Evolutionary conservation across 2,797 vertebrate genomes (phyloP).

Genomic region (Fistularia commersonii): DNA sequence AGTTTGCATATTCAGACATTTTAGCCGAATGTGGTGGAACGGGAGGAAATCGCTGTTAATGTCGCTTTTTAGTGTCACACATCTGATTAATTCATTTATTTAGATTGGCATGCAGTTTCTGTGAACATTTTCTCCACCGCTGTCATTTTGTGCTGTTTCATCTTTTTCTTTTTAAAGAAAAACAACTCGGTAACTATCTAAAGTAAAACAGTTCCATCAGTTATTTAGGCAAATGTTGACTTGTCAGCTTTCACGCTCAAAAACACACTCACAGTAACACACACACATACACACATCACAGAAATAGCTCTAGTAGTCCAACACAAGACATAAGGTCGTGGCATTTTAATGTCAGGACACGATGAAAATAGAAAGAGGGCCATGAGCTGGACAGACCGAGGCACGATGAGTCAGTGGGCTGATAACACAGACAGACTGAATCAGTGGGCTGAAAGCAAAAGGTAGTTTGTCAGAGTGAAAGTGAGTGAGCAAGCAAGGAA

Average conservation of each 20-base stretch:
- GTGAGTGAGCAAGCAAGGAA: neutral
- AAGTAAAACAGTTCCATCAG: conserved; percentile 14
- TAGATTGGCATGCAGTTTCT: too few relatives aligned
- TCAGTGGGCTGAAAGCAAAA: conserved; percentile 59
- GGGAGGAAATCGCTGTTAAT: too few relatives aligned
- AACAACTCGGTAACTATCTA: too few relatives aligned
- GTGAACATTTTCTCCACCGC: too few relatives aligned
- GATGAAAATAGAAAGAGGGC: conserved; percentile 64
- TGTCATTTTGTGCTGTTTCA: too few relatives aligned
- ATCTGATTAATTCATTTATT: too few relatives aligned
- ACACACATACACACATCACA: conserved; percentile 13
- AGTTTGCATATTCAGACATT: too few relatives aligned
- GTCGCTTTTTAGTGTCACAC: too few relatives aligned
- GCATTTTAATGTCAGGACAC: conserved; percentile 54
- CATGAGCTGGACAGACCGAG: conserved; percentile 59
- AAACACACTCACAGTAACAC: conserved; percentile 8
- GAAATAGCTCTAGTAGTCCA: conserved; percentile 33
- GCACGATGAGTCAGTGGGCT: conserved; percentile 64
- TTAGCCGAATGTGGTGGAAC: too few relatives aligned
- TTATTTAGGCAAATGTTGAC: conserved; percentile 16
- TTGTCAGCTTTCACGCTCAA: conserved; percentile 31
- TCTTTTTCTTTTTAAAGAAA: too few relatives aligned
- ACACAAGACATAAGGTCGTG: conserved; percentile 54
- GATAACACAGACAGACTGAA: conserved; percentile 62
- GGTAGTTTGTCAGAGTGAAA: conserved; percentile 19